These are phyloP conservation scores for Alentia gelatinosa DNA, from an alignment of 2,888 invertebrate genomes.

Conservation along the genomic window DNA sequence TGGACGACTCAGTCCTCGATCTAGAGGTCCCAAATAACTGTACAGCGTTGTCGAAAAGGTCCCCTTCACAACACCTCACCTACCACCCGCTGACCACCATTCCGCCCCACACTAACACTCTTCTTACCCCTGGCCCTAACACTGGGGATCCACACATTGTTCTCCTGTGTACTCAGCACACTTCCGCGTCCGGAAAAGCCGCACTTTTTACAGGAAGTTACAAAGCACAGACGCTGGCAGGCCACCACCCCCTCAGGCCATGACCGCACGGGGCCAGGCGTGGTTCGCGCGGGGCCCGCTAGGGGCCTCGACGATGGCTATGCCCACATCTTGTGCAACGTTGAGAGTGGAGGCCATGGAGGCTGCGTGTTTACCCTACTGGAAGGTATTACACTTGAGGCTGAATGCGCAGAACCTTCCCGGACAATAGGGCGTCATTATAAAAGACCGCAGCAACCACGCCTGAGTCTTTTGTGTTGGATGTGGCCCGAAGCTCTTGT, in stretches of 20 bases:
- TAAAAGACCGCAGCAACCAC: neutral
- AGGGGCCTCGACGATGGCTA: neutral
- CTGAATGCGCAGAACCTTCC: neutral
- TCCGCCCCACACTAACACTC: neutral
- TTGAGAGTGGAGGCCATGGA: neutral
- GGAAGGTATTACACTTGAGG: neutral
- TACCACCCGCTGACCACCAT: too few species aligned
- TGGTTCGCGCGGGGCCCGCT: neutral
- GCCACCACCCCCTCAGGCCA: neutral
- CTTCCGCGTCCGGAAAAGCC: neutral
- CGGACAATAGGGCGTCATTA: neutral
- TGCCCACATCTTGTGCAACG: conserved; percentile 21
- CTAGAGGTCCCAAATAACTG: neutral
- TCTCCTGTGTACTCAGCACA: neutral
- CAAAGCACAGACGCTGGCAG: neutral
- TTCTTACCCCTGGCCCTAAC: neutral
- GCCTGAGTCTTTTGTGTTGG: neutral
- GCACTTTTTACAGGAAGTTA: neutral
- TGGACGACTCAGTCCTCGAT: too few species aligned
- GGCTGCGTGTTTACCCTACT: neutral
- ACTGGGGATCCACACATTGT: neutral
- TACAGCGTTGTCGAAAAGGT: neutral
- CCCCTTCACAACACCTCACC: too few species aligned
- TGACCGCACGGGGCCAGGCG: neutral
- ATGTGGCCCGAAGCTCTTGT: neutral